phyloP scores from a whole-genome alignment of 2,113 vertebrate species.

The Australoheros scitulus region DNA sequence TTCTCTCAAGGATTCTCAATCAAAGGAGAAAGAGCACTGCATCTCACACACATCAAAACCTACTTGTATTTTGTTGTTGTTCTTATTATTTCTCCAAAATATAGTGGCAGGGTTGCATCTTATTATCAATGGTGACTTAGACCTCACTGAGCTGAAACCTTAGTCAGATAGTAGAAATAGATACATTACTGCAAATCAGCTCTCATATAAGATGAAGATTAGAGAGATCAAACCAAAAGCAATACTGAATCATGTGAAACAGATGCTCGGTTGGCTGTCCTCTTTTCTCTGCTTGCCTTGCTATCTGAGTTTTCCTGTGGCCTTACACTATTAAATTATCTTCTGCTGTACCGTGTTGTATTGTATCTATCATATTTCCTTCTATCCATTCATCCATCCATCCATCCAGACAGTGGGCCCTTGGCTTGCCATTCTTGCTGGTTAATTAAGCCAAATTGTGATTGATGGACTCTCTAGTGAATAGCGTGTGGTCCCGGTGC shows the following conservation, averaged over 20 bases:
- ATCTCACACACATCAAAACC: not conserved
- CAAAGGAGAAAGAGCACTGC: not conserved
- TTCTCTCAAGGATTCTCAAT: not conserved
- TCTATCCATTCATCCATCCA: conserved; percentile 38
- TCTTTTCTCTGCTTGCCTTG: conserved; percentile 20
- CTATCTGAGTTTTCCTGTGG: conserved; percentile 28
- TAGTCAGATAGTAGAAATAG: not conserved
- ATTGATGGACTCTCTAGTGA: conserved; percentile 69
- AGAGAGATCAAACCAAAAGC: not conserved
- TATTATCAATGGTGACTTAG: not conserved
- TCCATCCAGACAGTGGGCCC: conserved; percentile 25
- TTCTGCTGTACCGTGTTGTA: conserved; percentile 20
- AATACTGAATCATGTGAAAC: not conserved
- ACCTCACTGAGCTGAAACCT: not conserved
- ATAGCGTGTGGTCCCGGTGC: conserved; percentile 28
- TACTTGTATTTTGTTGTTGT: not conserved
- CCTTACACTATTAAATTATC: conserved; percentile 48
- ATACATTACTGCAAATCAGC: not conserved
- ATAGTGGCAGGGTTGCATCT: not conserved
- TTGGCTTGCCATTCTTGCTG: conserved; percentile 51
- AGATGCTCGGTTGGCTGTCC: not conserved
- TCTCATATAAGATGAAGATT: not conserved
- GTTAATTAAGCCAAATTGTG: conserved; percentile 71
- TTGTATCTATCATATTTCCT: conserved; percentile 45
- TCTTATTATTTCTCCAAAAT: not conserved